Percentiles rank a stretch among this genome's conserved stretches.
Evolutionary conservation across 2,113 vertebrate genomes (phyloP).

Genomic region (Willisornis vidua): DNA sequence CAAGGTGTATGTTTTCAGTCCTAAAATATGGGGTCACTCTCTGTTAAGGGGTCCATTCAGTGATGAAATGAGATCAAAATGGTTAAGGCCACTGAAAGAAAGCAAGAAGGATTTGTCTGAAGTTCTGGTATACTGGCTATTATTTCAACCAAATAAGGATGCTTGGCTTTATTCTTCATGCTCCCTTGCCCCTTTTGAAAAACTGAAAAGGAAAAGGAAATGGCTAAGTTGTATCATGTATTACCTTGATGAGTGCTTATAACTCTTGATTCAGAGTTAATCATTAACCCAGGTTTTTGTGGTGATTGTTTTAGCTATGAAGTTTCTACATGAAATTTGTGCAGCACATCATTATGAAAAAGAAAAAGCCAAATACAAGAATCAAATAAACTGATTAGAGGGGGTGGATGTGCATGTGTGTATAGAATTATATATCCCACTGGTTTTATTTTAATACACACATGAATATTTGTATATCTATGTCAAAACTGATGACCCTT

Average conservation of each 20-base stretch:
- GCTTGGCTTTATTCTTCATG: constrained; percentile 70
- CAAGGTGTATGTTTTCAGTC: constrained; percentile 71
- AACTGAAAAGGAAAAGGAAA: constrained; percentile 71
- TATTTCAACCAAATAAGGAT: constrained; percentile 74
- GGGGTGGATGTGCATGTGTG: not conserved
- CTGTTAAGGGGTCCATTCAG: constrained; percentile 70
- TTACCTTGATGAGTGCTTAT: constrained; percentile 69
- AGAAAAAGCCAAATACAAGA: constrained; percentile 30
- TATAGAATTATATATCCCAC: not conserved
- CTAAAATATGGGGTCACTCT: constrained; percentile 66
- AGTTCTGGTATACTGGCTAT: constrained; percentile 69
- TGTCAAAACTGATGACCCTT: constrained; percentile 47
- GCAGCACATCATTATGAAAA: not conserved
- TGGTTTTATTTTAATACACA: constrained; percentile 34
- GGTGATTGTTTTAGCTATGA: constrained; percentile 47
- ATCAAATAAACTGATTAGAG: constrained; percentile 22
- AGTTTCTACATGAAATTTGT: not conserved
- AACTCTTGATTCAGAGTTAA: constrained; percentile 59
- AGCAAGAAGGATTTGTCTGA: constrained; percentile 69
- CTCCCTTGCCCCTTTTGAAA: constrained; percentile 71
- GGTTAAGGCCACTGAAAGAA: constrained; percentile 67
- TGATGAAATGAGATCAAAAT: constrained; percentile 74
- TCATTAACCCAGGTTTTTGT: constrained; percentile 57
- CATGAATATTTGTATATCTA: constrained; percentile 7
- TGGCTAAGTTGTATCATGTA: constrained; percentile 68